Conservation (phyloP, 2,113 vertebrate genomes). For the Ramphastos sulfuratus region DNA sequence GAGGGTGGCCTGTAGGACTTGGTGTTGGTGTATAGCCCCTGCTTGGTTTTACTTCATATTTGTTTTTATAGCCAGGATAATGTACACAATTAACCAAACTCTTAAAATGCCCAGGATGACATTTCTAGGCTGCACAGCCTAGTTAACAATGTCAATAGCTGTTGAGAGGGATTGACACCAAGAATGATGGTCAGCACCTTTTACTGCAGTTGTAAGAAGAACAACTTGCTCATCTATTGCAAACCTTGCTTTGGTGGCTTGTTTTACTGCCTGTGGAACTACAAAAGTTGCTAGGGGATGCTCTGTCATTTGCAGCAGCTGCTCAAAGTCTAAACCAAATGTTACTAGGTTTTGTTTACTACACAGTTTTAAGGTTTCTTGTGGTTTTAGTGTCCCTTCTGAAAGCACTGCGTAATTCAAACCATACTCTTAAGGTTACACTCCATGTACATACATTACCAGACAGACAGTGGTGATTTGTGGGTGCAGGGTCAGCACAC, state of each 20-base stretch:
- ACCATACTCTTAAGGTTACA: neutral
- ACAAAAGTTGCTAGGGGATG: neutral
- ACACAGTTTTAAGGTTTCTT: neutral
- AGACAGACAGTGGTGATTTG: neutral
- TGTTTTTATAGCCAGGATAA: neutral
- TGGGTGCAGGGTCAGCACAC: neutral
- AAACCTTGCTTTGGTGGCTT: conserved; percentile 26
- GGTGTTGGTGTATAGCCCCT: neutral
- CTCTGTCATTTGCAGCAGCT: neutral
- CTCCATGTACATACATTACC: neutral
- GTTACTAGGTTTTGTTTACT: neutral
- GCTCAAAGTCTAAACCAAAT: neutral
- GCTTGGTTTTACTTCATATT: neutral
- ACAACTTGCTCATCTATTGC: neutral
- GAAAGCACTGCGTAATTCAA: neutral
- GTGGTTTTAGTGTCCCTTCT: neutral
- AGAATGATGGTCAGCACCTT: neutral
- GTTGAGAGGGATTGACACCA: neutral
- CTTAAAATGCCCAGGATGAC: neutral
- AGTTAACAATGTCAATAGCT: neutral
- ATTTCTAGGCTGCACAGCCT: neutral
- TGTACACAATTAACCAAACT: neutral
- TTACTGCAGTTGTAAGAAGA: neutral
- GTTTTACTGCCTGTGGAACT: neutral
- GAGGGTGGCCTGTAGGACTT: neutral